Percentiles rank a stretch among this genome's conserved stretches.
Conservation (phyloP, 2,797 vertebrate genomes). For the Lithobates sylvaticus region DNA sequence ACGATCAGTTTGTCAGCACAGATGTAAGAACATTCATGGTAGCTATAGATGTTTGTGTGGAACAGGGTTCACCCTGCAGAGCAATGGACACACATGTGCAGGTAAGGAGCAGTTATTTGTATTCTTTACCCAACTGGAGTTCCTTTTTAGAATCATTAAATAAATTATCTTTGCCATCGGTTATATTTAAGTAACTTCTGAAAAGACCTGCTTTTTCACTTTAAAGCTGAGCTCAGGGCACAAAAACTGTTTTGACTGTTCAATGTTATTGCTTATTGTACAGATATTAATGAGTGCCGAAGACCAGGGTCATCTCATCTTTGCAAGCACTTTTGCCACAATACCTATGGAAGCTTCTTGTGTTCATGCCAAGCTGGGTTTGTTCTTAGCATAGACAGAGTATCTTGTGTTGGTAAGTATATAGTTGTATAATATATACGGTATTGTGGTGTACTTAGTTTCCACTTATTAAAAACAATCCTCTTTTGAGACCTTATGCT, state of each 20-base stretch:
- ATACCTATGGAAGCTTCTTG: constrained; percentile 77
- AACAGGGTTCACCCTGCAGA: constrained; percentile 75
- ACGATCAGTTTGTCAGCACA: constrained; percentile 76
- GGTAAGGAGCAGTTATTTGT: constrained; percentile 66
- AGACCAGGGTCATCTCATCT: constrained; percentile 67
- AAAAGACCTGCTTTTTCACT: no score
- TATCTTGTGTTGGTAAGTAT: constrained; percentile 76
- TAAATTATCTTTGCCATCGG: no score
- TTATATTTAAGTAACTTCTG: no score
- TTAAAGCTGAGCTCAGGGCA: no score
- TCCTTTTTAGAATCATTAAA: no score
- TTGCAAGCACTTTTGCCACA: constrained; percentile 80
- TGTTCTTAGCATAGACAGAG: constrained; percentile 70
- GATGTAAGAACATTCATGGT: constrained; percentile 78
- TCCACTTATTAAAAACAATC: no score
- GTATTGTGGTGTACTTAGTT: no score
- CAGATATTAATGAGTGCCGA: constrained; percentile 80
- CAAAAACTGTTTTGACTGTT: no score
- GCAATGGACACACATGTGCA: constrained; percentile 78
- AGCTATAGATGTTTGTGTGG: constrained; percentile 80
- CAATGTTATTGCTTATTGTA: no score
- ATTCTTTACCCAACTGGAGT: no score
- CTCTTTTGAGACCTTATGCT: no score
- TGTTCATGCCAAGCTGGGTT: constrained; percentile 78
- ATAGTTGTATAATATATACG: no score